Percentiles rank a stretch among this genome's conserved stretches.
phyloP scores from a whole-genome alignment of 2,113 vertebrate species.

The Micromys minutus region DNA sequence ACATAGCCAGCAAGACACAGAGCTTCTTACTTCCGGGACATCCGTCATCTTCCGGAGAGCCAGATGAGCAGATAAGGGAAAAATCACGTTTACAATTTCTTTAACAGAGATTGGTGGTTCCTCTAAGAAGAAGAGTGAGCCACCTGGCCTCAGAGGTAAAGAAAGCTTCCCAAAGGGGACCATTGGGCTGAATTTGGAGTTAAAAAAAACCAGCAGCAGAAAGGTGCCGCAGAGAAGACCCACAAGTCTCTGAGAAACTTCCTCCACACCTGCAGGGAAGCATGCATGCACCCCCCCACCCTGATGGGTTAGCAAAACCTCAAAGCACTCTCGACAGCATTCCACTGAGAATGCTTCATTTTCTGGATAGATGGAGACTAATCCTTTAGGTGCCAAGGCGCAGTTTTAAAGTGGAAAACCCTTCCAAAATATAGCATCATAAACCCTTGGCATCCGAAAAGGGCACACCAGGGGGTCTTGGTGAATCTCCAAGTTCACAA shows the following conservation, averaged over 20 bases:
- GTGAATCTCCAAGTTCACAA: conserved; percentile 70
- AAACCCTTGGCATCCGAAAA: conserved; percentile 59
- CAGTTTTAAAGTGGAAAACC: conserved; percentile 67
- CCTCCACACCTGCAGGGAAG: neutral
- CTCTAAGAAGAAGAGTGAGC: neutral
- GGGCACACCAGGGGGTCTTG: conserved; percentile 61
- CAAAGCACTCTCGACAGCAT: conserved; percentile 50
- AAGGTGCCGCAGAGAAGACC: neutral
- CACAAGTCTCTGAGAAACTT: neutral
- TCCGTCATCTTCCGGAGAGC: neutral
- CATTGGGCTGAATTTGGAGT: conserved; percentile 15
- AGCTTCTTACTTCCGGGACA: conserved; percentile 35
- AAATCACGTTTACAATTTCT: neutral
- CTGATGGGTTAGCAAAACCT: conserved; percentile 44
- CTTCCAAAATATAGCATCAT: conserved; percentile 59
- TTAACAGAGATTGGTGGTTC: neutral
- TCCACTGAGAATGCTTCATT: conserved; percentile 64
- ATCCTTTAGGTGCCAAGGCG: conserved; percentile 69
- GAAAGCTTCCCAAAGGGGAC: neutral
- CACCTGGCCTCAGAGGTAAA: neutral
- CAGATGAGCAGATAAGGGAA: neutral
- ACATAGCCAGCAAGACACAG: neutral
- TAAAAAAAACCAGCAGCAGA: neutral
- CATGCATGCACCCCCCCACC: neutral
- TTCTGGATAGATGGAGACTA: conserved; percentile 73